Percentiles rank a stretch among this genome's conserved stretches.
These are phyloP conservation scores for Agonopterix subpropinquella DNA, from an alignment of 2,888 invertebrate species.

Conservation along the genomic window DNA sequence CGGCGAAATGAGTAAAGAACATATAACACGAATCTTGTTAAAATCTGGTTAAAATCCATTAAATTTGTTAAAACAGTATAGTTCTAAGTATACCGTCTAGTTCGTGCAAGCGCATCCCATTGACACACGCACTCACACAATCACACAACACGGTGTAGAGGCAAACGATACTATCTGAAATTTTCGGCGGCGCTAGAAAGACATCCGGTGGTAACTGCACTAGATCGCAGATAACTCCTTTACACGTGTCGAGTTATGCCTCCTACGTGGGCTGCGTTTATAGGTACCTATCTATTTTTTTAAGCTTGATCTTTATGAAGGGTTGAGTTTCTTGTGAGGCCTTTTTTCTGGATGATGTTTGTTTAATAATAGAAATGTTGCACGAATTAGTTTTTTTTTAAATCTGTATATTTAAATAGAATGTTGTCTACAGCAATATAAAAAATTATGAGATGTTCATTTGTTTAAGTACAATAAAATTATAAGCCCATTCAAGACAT, in stretches of 20 bases:
- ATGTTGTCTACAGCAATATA: neutral
- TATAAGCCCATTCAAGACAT: too few species aligned
- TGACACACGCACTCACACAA: slow-evolving; percentile 3
- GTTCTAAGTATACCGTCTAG: too few species aligned
- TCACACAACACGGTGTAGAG: slow-evolving; percentile 7
- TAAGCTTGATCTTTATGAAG: slow-evolving; percentile 16
- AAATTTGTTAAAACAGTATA: too few species aligned
- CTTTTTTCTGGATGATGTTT: neutral
- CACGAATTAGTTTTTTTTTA: neutral
- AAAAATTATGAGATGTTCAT: slow-evolving; percentile 28
- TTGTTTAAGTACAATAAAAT: slow-evolving; percentile 18
- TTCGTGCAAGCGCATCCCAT: slow-evolving; percentile 2
- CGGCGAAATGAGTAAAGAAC: too few species aligned
- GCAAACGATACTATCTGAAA: slow-evolving; percentile 25
- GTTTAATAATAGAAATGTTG: too few species aligned
- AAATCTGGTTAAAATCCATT: too few species aligned
- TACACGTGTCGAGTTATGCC: slow-evolving; percentile 59
- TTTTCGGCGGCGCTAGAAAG: slow-evolving; percentile 62
- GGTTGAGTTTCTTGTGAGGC: slow-evolving; percentile 14
- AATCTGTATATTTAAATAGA: neutral
- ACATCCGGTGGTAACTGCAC: slow-evolving; percentile 54
- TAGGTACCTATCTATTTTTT: slow-evolving; percentile 19
- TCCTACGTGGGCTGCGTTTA: slow-evolving; percentile 46
- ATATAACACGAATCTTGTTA: too few species aligned
- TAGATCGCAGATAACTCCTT: slow-evolving; percentile 50